These are phyloP conservation scores for Arothron firmamentum DNA, from an alignment of 2,113 vertebrate genomes.

Conservation along the genomic window DNA sequence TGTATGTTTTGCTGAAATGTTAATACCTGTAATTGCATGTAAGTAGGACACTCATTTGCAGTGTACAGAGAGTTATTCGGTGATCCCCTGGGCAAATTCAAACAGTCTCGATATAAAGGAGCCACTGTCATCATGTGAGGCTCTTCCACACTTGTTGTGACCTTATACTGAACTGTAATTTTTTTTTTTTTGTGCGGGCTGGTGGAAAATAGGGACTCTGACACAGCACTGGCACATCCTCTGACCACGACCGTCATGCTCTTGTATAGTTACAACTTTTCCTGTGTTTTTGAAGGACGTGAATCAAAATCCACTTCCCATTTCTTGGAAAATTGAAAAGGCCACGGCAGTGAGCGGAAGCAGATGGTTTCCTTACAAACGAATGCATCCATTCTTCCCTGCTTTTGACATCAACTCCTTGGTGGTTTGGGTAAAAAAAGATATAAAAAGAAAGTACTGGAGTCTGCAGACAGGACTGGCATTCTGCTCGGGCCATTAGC, in stretches of 20 bases:
- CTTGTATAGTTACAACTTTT: constrained; percentile 11
- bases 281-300: constrained; percentile 49
- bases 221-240: constrained; percentile 25
- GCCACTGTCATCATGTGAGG: constrained; percentile 8
- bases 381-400: constrained; percentile 8
- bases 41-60: not conserved
- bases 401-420: constrained; percentile 15
- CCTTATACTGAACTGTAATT: constrained; percentile 60
- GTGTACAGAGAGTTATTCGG: not conserved
- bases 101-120: not conserved
- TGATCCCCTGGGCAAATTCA: not conserved
- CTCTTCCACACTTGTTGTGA: constrained; percentile 19
- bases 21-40: not conserved
- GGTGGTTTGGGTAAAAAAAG: constrained; percentile 20
- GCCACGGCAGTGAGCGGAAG: constrained; percentile 7
- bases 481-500: constrained; percentile 35
- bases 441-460: constrained; percentile 11
- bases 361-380: constrained; percentile 15
- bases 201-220: constrained; percentile 41
- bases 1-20: no score
- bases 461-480: constrained; percentile 14
- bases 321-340: constrained; percentile 16
- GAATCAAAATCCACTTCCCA: constrained; percentile 38
- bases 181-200: constrained; percentile 49
- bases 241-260: constrained; percentile 21